phyloP scores from a whole-genome alignment of 2,113 vertebrate genomes.

The Notothenia rossii region DNA sequence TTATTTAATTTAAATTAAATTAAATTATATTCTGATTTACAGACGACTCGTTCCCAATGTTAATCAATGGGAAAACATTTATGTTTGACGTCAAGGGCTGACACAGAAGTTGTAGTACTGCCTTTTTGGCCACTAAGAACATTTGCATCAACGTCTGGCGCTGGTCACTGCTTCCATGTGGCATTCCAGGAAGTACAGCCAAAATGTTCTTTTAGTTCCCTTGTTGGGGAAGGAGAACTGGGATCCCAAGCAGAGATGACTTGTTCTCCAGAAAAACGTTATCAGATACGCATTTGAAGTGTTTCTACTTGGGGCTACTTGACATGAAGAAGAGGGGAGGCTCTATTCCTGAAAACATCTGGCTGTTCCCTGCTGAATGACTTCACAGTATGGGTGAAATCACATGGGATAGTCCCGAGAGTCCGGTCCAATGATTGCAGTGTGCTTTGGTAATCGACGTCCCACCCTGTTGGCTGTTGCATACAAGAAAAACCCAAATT shows the following conservation, averaged over 20 bases:
- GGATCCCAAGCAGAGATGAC: background rate
- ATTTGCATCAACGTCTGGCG: background rate
- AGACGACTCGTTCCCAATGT: too few species aligned
- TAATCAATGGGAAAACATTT: too few species aligned
- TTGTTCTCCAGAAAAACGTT: background rate
- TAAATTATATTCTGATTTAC: too few species aligned
- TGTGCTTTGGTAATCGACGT: constrained; percentile 48
- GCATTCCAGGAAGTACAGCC: background rate
- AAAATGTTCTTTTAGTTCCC: background rate
- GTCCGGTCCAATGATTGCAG: constrained; percentile 53
- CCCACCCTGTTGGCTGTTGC: constrained; percentile 66
- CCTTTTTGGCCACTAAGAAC: too few species aligned
- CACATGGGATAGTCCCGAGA: constrained; percentile 67
- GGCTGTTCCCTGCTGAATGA: constrained; percentile 50
- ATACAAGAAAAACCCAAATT: constrained; percentile 32
- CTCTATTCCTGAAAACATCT: constrained; percentile 51
- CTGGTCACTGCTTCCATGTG: background rate
- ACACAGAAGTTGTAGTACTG: too few species aligned
- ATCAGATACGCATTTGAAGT: constrained; percentile 4
- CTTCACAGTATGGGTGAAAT: constrained; percentile 64
- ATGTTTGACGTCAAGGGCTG: too few species aligned
- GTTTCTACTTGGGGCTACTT: constrained; percentile 16
- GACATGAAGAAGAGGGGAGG: constrained; percentile 8
- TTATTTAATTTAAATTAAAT: too few species aligned
- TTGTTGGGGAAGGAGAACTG: too few species aligned